These are phyloP conservation scores for Azorinus chamasolen DNA, from an alignment of 2,888 invertebrate genomes.

Conservation along the genomic window DNA sequence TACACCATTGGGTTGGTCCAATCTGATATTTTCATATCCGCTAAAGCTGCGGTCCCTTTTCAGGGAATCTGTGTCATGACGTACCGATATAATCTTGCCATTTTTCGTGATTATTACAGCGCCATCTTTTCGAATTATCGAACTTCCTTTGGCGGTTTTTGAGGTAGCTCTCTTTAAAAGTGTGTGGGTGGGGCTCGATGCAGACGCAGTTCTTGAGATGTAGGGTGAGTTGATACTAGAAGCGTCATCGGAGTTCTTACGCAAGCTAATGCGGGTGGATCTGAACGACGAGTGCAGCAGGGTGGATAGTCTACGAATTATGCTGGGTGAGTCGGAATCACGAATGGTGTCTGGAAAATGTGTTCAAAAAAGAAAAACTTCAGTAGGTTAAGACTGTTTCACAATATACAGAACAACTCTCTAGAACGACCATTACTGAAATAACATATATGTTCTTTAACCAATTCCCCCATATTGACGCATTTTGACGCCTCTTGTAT, in stretches of 20 bases:
- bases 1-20: slow-evolving; percentile 29
- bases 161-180: slow-evolving; percentile 65
- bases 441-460: too few species aligned
- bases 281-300: slow-evolving; percentile 57
- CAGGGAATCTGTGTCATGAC: slow-evolving; percentile 57
- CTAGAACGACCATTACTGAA: too few species aligned
- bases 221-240: slow-evolving; percentile 35
- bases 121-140: slow-evolving; percentile 77
- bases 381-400: too few species aligned
- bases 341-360: slow-evolving; percentile 54
- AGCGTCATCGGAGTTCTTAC: slow-evolving; percentile 46
- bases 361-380: too few species aligned
- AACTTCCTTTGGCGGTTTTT: slow-evolving; percentile 74
- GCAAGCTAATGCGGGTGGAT: slow-evolving; percentile 35
- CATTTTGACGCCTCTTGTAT: too few species aligned
- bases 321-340: slow-evolving; percentile 58
- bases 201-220: slow-evolving; percentile 23
- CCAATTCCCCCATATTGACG: too few species aligned
- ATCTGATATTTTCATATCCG: slow-evolving; percentile 44
- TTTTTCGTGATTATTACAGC: slow-evolving; percentile 79
- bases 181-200: slow-evolving; percentile 59
- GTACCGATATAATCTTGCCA: slow-evolving; percentile 80
- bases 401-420: too few species aligned
- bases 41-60: slow-evolving; percentile 50
- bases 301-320: slow-evolving; percentile 52